Evolutionary conservation across 2,113 vertebrate species (phyloP), one percentile per base, ranked within the genome.

Genomic region (Peromyscus polionotus): DNA sequence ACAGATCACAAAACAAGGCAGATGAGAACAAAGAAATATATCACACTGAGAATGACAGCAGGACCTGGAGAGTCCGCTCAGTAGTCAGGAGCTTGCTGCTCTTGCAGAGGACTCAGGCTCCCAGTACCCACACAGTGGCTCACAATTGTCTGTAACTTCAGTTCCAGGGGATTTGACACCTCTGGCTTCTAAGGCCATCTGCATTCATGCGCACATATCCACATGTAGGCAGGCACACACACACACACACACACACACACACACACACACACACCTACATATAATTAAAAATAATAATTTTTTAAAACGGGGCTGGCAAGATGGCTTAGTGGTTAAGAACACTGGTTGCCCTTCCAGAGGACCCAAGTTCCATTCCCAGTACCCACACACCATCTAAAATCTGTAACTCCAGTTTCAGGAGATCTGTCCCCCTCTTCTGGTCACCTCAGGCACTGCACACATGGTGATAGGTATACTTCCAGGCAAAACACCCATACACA

Each of bases 1-100:
- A 94, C 39, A 84, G 68, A 92, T 48, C 45, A 88, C 57, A 84
- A 73, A 93, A 84, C 12, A n/a, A 94, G 51, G 81, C 76, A 85
- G 39, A 79, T 28, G 48, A 88, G 75, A 70, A 94, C 48, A 90
- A 59, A 89, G 57, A 88, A 16, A 28, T 42, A 87, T 16, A 13
- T 80, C 76, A 90, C 63, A 59, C 9, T 68, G 24, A 61, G 80
- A 83, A 39, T 8, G 57, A 59, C 22, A 2, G 36, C 54, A 59
- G 57, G 12, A 26, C 22, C 80, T 26, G 22, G 22, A 39, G 12
- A 61, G 57, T 61, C 61, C 36, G 57, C 54, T n/a, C 26, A 3
- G 75, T 3, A 48, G 73, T 75, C 22, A 24, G 22, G 73, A 24
- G 26, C 26, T 17, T 1, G 75, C 75, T 28, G 42, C 26, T 77